phyloP scores from a whole-genome alignment of 1,140 invertebrate species.

The Bombus haemorrhoidalis region DNA sequence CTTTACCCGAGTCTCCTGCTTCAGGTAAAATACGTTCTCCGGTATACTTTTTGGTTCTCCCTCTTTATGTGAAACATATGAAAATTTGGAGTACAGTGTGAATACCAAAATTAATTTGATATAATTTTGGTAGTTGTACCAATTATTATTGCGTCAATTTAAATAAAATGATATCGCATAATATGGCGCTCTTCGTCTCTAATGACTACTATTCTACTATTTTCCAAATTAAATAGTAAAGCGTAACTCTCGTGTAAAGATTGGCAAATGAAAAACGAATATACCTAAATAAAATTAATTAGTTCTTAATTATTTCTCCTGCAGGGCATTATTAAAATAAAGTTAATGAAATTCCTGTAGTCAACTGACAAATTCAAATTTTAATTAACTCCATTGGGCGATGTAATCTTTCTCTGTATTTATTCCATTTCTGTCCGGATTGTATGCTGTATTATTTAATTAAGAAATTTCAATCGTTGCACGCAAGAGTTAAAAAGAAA shows the following conservation, averaged over 20 bases:
- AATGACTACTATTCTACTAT: too few relatives aligned
- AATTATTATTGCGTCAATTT: too few relatives aligned
- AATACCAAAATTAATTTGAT: too few relatives aligned
- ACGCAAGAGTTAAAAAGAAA: constrained; percentile 23
- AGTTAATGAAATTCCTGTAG: background rate
- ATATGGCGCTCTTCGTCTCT: too few relatives aligned
- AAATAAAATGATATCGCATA: too few relatives aligned
- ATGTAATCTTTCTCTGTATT: background rate
- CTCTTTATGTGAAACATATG: too few relatives aligned
- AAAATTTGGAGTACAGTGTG: too few relatives aligned
- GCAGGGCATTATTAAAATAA: background rate
- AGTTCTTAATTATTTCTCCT: too few relatives aligned
- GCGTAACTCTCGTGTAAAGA: background rate
- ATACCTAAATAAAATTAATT: background rate
- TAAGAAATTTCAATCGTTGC: constrained; percentile 35
- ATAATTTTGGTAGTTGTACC: too few relatives aligned
- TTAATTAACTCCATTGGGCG: background rate
- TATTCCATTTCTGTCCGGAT: background rate
- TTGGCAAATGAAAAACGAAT: background rate
- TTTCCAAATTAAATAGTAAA: background rate
- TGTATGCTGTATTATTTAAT: constrained; percentile 12
- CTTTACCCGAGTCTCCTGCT: too few relatives aligned
- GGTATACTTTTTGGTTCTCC: too few relatives aligned
- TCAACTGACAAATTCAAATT: background rate
- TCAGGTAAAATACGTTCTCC: too few relatives aligned